These are phyloP conservation scores for Battus philenor DNA, from an alignment of 1,140 invertebrate species.

Conservation along the genomic window DNA sequence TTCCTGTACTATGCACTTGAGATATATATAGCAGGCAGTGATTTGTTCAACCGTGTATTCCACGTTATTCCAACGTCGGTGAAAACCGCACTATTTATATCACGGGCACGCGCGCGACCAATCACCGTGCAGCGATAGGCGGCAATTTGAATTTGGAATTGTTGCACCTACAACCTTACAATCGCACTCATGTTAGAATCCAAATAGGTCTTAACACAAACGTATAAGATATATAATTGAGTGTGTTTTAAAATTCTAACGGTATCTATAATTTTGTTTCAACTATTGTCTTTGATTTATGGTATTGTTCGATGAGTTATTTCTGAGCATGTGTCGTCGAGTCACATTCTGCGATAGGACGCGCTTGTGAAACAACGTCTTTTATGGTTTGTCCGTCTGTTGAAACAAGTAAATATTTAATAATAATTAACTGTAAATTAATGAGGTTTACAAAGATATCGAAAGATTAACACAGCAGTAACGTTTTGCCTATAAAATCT, in stretches of 20 bases:
- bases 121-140: slow-evolving; percentile 55
- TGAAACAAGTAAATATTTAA: no score
- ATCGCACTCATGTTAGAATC: slow-evolving; percentile 18
- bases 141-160: slow-evolving; percentile 62
- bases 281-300: slow-evolving; percentile 56
- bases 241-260: slow-evolving; percentile 1
- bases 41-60: slow-evolving; percentile 39
- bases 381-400: slow-evolving; percentile 26
- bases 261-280: slow-evolving; percentile 9
- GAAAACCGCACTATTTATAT: slow-evolving; percentile 66
- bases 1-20: no score
- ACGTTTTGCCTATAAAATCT: no score
- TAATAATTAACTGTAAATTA: no score
- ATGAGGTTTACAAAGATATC: no score
- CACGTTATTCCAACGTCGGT: slow-evolving; percentile 39
- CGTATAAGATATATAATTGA: slow-evolving; percentile 17
- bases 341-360: slow-evolving; percentile 43
- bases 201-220: slow-evolving; percentile 18
- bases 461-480: no score
- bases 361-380: slow-evolving; percentile 15
- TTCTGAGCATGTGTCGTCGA: slow-evolving; percentile 44
- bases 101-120: slow-evolving; percentile 55
- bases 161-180: slow-evolving; percentile 38
- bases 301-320: slow-evolving; percentile 66
- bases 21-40: no score